Evolutionary conservation across 2,888 invertebrate species (phyloP).

Genomic region (Falcaria lacertinaria): DNA sequence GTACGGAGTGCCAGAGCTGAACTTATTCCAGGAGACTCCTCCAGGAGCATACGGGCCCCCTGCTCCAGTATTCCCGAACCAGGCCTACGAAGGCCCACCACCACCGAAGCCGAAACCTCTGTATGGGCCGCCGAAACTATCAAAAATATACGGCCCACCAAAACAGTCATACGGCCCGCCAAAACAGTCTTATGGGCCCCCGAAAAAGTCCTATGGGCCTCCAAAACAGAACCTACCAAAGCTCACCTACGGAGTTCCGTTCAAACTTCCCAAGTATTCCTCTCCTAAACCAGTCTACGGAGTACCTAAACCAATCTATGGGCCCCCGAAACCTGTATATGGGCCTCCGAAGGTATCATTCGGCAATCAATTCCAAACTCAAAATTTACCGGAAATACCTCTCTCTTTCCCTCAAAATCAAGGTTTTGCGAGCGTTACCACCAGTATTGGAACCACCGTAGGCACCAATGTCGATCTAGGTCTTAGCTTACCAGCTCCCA

Average conservation of each 20-base stretch:
- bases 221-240: conserved; percentile 33
- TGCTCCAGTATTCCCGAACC: conserved; percentile 63
- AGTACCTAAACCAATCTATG: conserved; percentile 62
- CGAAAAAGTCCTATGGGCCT: conserved; percentile 40
- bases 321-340: conserved; percentile 56
- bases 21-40: conserved; percentile 44
- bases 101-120: conserved; percentile 67
- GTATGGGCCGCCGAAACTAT: conserved; percentile 51
- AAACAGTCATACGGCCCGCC: conserved; percentile 55
- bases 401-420: conserved; percentile 23
- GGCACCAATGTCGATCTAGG: conserved; percentile 46
- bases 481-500: conserved; percentile 58
- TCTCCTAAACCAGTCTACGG: conserved; percentile 61
- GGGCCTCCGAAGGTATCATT: conserved; percentile 45
- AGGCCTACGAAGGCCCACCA: conserved; percentile 73
- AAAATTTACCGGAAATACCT: conserved; percentile 26
- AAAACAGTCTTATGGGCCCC: conserved; percentile 48
- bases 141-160: conserved; percentile 67
- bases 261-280: conserved; percentile 46
- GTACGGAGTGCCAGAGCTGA: conserved; percentile 78
- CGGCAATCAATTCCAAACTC: background rate
- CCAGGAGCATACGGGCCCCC: conserved; percentile 74
- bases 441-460: conserved; percentile 1
- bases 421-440: conserved; percentile 6
- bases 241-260: conserved; percentile 9